A percentile compares a stretch with the other conserved stretches of the same genome.
phyloP scores from a whole-genome alignment of 2,888 invertebrate species.

The Lamellibrachia satsuma region DNA sequence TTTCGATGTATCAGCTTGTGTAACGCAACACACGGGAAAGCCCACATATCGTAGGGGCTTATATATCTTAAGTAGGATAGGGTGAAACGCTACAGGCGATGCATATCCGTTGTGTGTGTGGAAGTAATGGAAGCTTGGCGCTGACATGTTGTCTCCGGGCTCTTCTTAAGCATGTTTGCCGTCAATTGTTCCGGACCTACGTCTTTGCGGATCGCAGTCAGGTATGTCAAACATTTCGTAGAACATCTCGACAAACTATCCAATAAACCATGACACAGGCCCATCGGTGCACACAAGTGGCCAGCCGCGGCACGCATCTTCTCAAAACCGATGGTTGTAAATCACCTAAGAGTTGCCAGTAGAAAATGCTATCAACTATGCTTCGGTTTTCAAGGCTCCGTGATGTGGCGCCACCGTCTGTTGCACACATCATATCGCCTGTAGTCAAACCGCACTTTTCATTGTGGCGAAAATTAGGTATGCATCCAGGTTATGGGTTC shows the following conservation, averaged over 20 bases:
- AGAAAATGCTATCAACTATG: neutral
- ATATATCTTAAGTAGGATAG: neutral
- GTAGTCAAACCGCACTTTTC: too few relatives aligned
- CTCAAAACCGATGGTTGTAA: neutral
- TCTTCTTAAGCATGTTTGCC: neutral
- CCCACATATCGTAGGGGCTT: neutral
- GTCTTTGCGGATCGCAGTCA: neutral
- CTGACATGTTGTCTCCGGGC: neutral
- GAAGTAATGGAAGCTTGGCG: neutral
- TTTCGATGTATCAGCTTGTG: conserved; percentile 2
- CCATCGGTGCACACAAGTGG: neutral
- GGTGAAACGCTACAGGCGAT: neutral
- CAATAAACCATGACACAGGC: neutral
- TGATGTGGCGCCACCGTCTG: too few relatives aligned
- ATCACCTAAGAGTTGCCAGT: neutral
- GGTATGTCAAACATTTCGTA: neutral
- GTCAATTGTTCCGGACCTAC: neutral
- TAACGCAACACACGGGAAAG: neutral
- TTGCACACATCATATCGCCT: neutral
- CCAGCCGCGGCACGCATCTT: neutral
- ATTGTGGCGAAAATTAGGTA: too few relatives aligned
- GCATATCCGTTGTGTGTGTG: neutral
- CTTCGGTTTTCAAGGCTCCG: too few relatives aligned
- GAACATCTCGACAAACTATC: neutral
- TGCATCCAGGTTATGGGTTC: too few relatives aligned